Evolutionary conservation across 1,140 invertebrate genomes (phyloP), one percentile per base, ranked within the genome.

Genomic region (Oppia nitens): DNA sequence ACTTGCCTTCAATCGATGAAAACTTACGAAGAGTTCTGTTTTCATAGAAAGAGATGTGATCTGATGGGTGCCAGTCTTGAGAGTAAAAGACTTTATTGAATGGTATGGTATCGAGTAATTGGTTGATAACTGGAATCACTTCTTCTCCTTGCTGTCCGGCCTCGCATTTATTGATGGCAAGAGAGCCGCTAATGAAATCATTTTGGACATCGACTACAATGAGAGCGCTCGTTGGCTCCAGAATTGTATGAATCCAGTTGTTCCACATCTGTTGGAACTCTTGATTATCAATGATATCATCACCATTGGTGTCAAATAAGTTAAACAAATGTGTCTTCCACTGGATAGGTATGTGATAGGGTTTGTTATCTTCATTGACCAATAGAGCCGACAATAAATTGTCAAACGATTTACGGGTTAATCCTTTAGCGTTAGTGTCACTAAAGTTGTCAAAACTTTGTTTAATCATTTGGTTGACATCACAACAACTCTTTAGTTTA

Each of bases 191-290:
- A 67, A 98, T 94, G 73, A 98, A 98, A 74, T 98, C 94, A 74
- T 98, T 96, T 74, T 98, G 94, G 2, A 97, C 91, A 73, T 98
- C 94, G 52, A 98, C 87, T 60, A 97, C 81, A 27, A 98, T 74
- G 67, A 97, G 83, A n/a, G 84, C 91, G 68, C 80, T 85, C 54
- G 87, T 82, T 26, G 90, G 90, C 57, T 40, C 17, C 6, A 40
- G 32, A 9, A 40, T 40, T 40, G 17, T 17, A 9, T 40, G 6
- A 40, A 40, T 40, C 32, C 32, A 40, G 17, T 40, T 40, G 32
- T 40, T 40, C 32, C 32, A 40, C 32, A 40, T 40, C 17, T 40
- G 32, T 6, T 40, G 32, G 17, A 40, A 40, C 32, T 40, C 32
- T 40, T 40, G 32, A 40, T 9, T 9, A 40, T 40, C 17, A 17